Conservation (phyloP, 2,888 invertebrate genomes). For the Torymus texanus region DNA sequence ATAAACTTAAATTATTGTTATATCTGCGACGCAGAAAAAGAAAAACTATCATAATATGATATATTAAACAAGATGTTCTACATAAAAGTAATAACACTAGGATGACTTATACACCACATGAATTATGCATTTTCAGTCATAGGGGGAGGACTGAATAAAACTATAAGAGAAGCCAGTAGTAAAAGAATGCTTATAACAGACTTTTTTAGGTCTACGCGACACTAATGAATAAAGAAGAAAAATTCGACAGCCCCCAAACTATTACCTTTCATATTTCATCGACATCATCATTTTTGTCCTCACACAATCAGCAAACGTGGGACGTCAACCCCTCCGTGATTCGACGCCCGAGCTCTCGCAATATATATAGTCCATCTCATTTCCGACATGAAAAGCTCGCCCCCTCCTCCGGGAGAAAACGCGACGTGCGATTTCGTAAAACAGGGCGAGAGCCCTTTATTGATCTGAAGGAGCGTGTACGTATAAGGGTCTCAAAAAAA, state of each 20-base stretch:
- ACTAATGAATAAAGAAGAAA: not conserved
- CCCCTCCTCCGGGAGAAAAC: not conserved
- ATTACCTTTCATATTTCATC: conserved; percentile 28
- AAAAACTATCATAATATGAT: too few relatives aligned
- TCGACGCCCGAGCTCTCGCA: not conserved
- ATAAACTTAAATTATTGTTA: too few relatives aligned
- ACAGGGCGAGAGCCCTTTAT: too few relatives aligned
- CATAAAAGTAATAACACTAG: too few relatives aligned
- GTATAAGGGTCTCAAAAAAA: not conserved
- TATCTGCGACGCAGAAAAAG: too few relatives aligned
- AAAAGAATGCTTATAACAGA: not conserved
- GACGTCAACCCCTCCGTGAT: not conserved
- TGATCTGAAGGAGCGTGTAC: too few relatives aligned
- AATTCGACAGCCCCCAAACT: not conserved
- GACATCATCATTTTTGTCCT: conserved; percentile 12
- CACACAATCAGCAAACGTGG: conserved; percentile 3
- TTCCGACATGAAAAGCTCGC: conserved; percentile 45
- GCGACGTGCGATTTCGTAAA: not conserved
- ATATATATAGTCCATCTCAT: conserved; percentile 30
- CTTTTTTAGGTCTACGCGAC: not conserved
- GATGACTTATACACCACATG: too few relatives aligned
- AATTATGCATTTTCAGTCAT: too few relatives aligned
- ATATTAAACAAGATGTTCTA: too few relatives aligned
- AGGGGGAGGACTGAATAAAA: too few relatives aligned
- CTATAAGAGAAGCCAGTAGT: too few relatives aligned